A percentile compares a stretch with the other conserved stretches of the same genome.
These are phyloP conservation scores for Coturnix japonica DNA, from an alignment of 2,113 vertebrate genomes.

Conservation along the genomic window DNA sequence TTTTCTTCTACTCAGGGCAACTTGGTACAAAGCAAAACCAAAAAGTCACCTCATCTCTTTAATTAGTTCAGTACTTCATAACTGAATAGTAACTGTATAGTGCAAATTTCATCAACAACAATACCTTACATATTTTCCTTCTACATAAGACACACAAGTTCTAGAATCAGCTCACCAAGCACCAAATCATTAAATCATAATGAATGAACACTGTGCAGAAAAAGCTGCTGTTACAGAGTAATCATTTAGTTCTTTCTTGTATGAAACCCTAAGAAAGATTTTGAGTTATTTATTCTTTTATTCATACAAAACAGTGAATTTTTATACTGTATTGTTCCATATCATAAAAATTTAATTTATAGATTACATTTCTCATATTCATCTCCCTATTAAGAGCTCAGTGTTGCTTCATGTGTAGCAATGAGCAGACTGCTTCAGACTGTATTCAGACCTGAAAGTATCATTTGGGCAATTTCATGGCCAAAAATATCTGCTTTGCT, in stretches of 20 bases:
- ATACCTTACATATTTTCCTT: not conserved
- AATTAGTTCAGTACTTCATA: not conserved
- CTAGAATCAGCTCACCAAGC: not conserved
- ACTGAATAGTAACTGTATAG: too few relatives aligned
- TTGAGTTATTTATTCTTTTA: slow-evolving; percentile 40
- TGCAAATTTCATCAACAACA: not conserved
- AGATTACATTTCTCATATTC: slow-evolving; percentile 56
- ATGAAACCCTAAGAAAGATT: not conserved
- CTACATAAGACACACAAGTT: not conserved
- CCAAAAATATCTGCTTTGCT: not conserved
- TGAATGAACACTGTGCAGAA: slow-evolving; percentile 10
- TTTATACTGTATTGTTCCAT: not conserved
- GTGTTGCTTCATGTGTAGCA: not conserved
- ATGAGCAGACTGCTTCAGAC: not conserved
- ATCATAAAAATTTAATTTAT: slow-evolving; percentile 32
- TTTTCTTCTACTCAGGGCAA: not conserved
- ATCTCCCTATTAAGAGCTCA: slow-evolving; percentile 1
- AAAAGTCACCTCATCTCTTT: not conserved
- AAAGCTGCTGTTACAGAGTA: not conserved
- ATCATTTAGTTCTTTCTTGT: not conserved
- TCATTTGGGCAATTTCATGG: not conserved
- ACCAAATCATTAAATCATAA: slow-evolving; percentile 6
- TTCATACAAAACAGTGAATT: slow-evolving; percentile 2
- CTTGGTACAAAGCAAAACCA: not conserved
- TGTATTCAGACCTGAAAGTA: not conserved